Percentiles rank a stretch among this genome's conserved stretches.
phyloP scores from a whole-genome alignment of 1,140 invertebrate genomes.

The Vanessa atalanta region DNA sequence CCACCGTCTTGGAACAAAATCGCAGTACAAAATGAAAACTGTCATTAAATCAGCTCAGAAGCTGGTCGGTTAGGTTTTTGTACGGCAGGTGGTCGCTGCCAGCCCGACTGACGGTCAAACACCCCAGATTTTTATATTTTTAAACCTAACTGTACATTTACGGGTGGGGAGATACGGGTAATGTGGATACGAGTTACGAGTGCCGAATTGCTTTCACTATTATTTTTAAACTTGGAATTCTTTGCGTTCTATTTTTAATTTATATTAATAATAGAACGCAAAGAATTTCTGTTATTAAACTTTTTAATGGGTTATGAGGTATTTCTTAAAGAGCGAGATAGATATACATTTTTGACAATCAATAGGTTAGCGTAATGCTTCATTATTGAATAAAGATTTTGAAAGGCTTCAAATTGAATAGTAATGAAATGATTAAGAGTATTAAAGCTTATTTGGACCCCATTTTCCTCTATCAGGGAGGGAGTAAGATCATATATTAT shows the following conservation, averaged over 20 bases:
- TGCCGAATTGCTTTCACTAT: neutral
- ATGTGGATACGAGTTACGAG: neutral
- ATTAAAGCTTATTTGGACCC: too few species aligned
- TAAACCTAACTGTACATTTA: conserved; percentile 19
- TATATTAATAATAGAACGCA: too few species aligned
- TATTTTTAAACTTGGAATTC: neutral
- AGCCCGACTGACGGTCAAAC: conserved; percentile 37
- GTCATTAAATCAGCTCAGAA: conserved; percentile 31
- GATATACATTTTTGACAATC: too few species aligned
- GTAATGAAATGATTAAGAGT: too few species aligned
- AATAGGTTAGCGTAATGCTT: too few species aligned
- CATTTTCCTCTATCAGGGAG: too few species aligned
- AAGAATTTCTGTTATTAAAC: too few species aligned
- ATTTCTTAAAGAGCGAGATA: too few species aligned
- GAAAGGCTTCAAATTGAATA: too few species aligned
- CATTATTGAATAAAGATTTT: too few species aligned
- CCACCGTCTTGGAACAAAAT: neutral
- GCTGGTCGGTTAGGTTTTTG: conserved; percentile 43
- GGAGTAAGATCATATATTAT: too few species aligned
- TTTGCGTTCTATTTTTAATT: neutral
- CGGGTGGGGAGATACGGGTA: neutral
- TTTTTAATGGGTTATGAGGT: too few species aligned
- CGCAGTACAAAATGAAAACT: conserved; percentile 24
- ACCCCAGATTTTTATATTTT: conserved; percentile 37
- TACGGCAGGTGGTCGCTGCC: conserved; percentile 50